Percentiles rank a stretch among this genome's conserved stretches.
phyloP scores from a whole-genome alignment of 1,140 invertebrate species.

The Caenorhabditis remanei region DNA sequence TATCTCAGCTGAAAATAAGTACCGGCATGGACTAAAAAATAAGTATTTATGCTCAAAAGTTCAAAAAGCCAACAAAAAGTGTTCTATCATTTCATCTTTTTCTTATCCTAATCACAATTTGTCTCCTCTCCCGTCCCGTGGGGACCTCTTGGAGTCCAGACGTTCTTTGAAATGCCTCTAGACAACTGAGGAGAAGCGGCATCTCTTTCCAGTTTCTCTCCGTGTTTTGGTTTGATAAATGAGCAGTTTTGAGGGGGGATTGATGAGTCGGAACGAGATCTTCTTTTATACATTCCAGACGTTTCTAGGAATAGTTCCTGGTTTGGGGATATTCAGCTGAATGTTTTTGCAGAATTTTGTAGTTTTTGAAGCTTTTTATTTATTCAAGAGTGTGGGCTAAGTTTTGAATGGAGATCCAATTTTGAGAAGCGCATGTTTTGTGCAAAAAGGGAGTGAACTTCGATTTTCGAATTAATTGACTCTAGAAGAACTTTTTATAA shows the following conservation, averaged over 20 bases:
- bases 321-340: neutral
- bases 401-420: neutral
- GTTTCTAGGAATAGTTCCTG: neutral
- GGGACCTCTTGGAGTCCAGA: neutral
- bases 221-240: slow-evolving; percentile 36
- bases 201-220: neutral
- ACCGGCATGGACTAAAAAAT: no score
- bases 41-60: no score
- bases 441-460: no score
- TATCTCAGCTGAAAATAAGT: no score
- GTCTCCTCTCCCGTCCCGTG: neutral
- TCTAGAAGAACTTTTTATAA: no score
- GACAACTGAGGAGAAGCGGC: neutral
- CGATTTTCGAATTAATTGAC: no score
- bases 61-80: no score
- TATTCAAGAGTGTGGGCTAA: neutral
- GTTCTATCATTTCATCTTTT: neutral
- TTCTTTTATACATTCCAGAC: neutral
- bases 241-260: neutral
- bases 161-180: slow-evolving; percentile 5
- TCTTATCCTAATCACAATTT: slow-evolving; percentile 25
- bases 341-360: neutral
- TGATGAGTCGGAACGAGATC: slow-evolving; percentile 15
- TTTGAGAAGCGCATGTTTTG: no score
- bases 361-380: neutral